These are phyloP conservation scores for Rhinichthys osculus DNA, from an alignment of 2,797 vertebrate species.

Conservation along the genomic window DNA sequence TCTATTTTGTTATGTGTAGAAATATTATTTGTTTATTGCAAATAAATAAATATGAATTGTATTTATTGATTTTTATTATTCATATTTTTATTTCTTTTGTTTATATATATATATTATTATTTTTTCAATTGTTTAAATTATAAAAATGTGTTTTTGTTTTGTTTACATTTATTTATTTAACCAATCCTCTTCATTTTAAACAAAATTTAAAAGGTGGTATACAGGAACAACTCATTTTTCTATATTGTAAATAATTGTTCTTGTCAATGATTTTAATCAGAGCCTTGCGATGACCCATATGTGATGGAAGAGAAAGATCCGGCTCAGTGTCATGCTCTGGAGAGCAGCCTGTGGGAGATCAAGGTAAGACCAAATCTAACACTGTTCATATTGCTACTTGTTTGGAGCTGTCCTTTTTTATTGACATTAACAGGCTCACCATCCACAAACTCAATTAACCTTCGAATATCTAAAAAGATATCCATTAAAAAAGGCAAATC, in stretches of 20 bases:
- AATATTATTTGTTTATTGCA: no score
- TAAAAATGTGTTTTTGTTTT: background rate
- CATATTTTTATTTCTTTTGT: background rate
- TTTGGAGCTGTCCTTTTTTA: background rate
- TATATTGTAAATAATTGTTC: background rate
- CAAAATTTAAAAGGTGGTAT: background rate
- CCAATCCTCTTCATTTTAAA: background rate
- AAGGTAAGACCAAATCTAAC: conserved; percentile 75
- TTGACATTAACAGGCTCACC: background rate
- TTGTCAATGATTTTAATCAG: conserved; percentile 60
- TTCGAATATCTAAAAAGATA: background rate
- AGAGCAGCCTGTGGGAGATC: conserved; percentile 96
- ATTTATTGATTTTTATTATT: no score
- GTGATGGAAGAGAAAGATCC: conserved; percentile 86
- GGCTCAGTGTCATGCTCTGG: conserved; percentile 83
- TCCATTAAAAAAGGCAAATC: background rate
- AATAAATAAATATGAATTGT: no score
- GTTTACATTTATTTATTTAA: background rate
- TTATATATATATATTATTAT: no score
- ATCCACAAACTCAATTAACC: background rate
- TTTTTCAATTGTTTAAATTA: background rate
- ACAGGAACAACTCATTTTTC: background rate
- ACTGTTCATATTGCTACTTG: background rate
- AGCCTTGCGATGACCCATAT: conserved; percentile 84
- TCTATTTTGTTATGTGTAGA: background rate